Percentiles rank a stretch among this genome's conserved stretches.
Evolutionary conservation across 2,113 vertebrate genomes (phyloP).

Genomic region (Cephalopterus ornatus): DNA sequence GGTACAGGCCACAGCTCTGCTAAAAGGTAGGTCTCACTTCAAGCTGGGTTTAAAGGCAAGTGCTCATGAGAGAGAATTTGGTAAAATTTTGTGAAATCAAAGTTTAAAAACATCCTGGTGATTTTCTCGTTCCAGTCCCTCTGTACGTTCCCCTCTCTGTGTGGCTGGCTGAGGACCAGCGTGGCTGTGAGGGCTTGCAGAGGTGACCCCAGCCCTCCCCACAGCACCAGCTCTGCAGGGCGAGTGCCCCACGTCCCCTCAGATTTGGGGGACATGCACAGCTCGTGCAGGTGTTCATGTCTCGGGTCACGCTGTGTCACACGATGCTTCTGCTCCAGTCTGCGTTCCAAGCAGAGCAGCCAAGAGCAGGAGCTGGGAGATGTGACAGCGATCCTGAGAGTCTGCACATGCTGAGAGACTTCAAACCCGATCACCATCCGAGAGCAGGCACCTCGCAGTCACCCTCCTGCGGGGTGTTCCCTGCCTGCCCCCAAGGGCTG

Average conservation of each 20-base stretch:
- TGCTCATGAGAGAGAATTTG: neutral
- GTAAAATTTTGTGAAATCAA: neutral
- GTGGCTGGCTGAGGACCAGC: neutral
- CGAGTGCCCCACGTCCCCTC: fast-evolving
- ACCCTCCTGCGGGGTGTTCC: neutral
- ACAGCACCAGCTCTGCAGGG: neutral
- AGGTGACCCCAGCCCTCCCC: neutral
- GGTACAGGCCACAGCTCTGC: neutral
- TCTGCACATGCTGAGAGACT: neutral
- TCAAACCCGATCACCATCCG: fast-evolving
- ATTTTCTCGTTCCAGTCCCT: neutral
- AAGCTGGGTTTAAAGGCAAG: neutral
- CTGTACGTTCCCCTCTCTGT: neutral
- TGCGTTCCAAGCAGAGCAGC: neutral
- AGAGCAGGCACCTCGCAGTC: neutral
- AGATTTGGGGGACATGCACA: fast-evolving
- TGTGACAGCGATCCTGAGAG: neutral
- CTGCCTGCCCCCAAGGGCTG: neutral
- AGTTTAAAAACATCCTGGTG: neutral
- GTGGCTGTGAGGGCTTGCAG: fast-evolving
- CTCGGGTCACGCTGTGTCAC: fast-evolving
- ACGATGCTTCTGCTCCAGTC: fast-evolving
- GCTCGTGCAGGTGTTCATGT: fast-evolving
- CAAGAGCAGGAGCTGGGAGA: neutral
- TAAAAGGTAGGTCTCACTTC: neutral